Percentiles rank a stretch among this genome's conserved stretches.
These are phyloP conservation scores for Stenchaetothrips biformis DNA, from an alignment of 2,888 invertebrate species.

Conservation along the genomic window DNA sequence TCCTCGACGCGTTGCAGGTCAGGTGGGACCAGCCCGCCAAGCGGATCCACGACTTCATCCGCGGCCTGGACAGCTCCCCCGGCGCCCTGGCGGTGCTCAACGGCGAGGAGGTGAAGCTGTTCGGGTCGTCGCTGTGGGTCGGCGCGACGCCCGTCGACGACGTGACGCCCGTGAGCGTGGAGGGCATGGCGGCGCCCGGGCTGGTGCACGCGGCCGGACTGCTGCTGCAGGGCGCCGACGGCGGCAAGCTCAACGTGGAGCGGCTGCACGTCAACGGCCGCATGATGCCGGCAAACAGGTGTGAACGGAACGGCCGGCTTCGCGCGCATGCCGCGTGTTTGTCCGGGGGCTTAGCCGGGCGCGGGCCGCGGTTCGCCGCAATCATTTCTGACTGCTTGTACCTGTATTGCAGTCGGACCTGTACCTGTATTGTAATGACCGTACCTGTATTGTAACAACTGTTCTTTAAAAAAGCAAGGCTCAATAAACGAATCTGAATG, in stretches of 20 bases:
- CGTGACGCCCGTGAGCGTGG: slow-evolving; percentile 57
- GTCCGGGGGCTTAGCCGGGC: no score
- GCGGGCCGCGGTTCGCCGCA: no score
- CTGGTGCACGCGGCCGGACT: slow-evolving; percentile 75
- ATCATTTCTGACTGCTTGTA: no score
- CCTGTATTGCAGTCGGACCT: no score
- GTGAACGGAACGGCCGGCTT: slow-evolving; percentile 46
- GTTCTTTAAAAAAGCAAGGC: no score
- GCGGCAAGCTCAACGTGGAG: slow-evolving; percentile 71
- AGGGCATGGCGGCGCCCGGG: slow-evolving; percentile 57
- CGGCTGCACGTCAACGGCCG: slow-evolving; percentile 71
- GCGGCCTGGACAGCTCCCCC: slow-evolving; percentile 87
- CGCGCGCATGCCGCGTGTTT: slow-evolving; percentile 39
- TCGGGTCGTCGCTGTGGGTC: slow-evolving; percentile 71
- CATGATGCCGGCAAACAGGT: slow-evolving; percentile 77
- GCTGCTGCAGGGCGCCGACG: slow-evolving; percentile 75
- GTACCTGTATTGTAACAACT: no score
- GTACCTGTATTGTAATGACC: no score
- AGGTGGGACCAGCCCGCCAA: slow-evolving; percentile 65
- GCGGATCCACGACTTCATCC: slow-evolving; percentile 86
- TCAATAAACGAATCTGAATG: background rate
- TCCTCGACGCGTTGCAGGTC: slow-evolving; percentile 49
- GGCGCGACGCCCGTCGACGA: slow-evolving; percentile 52
- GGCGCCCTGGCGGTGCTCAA: slow-evolving; percentile 70
- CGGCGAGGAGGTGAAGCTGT: slow-evolving; percentile 66